Base-by-base conservation (phyloP, 2,113 vertebrate genomes). In the Cochlearius cochlearius region DNA sequence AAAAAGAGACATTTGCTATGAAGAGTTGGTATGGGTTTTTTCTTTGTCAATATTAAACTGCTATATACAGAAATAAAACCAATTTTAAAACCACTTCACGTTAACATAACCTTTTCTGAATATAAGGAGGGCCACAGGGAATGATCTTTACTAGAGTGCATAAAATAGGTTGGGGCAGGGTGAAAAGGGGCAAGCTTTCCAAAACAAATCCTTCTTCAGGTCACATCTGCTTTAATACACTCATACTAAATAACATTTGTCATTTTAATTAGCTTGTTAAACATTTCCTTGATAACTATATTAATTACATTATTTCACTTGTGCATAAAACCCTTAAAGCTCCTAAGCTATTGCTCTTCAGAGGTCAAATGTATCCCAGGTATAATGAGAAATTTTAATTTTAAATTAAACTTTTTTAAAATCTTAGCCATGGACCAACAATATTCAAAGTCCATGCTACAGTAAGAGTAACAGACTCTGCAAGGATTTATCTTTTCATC, bases 261-360 rank as follows among this genome's bases (percentile, higher is more conserved):
- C 11, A 88, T 90, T 94, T 86, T 86, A 93, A 77, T 92, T 86
- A 91, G 22, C 32, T 71, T 59, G 38, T 50, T 92, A 91, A 92
- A 88, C 20, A 73, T 88, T 52, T 76, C 39, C 75, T 7, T 86
- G 62, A 60, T 75, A 91, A 58, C 25, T 91, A 30, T 39, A 91
- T 52, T 87, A 94, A 88, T 82, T 52, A 72, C 11, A 52, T 53
- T 87, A 79, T 82, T 94, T 93, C 67, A 71, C n/a, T 92, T 75
- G 10, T 76, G 55, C 25, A 79, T 79, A 75, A 86, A 71, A 26
- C 13, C 34, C 16, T 89, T 72, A 81, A 87, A 82, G 26, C 21
- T 82, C 67, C 50, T 71, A 92, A 71, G 43, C 52, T 64, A 20
- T 30, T 91, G 18, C 22, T 90, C 68, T 92, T 86, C 58, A 73